Conservation (phyloP, 64 coral and sea anemone species). For the Porites australiensis region DNA sequence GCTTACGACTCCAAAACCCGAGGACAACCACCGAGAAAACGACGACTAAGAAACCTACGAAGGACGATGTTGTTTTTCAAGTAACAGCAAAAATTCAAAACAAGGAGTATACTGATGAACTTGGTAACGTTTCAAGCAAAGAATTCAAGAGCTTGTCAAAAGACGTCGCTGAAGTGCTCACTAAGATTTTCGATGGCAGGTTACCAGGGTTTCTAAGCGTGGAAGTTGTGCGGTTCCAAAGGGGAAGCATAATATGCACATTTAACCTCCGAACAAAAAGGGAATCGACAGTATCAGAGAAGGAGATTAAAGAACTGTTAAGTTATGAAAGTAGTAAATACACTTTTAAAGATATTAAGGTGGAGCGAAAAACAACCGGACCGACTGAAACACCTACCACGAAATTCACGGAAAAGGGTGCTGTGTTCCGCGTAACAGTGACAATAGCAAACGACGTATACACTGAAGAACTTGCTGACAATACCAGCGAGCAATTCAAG, state of each 20-base stretch:
- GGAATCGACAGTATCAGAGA: not conserved
- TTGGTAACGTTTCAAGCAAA: not conserved
- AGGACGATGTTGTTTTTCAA: not conserved
- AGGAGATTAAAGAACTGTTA: not conserved
- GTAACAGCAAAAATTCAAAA: conserved; percentile 8
- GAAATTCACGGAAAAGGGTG: not conserved
- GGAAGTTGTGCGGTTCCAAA: not conserved
- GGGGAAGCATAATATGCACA: conserved; percentile 51
- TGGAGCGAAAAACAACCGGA: not conserved
- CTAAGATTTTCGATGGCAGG: not conserved
- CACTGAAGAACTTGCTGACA: not conserved
- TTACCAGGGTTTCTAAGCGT: not conserved
- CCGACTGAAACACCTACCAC: not conserved
- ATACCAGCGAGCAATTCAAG: not conserved
- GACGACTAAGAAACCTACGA: not conserved
- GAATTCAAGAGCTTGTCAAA: not conserved
- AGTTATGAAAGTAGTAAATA: not conserved
- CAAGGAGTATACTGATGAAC: not conserved
- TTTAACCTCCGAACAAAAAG: conserved; percentile 25
- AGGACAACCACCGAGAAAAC: not conserved
- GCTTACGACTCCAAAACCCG: not conserved
- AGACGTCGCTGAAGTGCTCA: not conserved
- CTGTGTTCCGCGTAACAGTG: not conserved
- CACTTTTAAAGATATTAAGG: not conserved
- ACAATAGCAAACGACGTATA: not conserved